Evolutionary conservation across 2,113 vertebrate species (phyloP), one percentile per base, ranked within the genome.

Genomic region (Daboia siamensis): DNA sequence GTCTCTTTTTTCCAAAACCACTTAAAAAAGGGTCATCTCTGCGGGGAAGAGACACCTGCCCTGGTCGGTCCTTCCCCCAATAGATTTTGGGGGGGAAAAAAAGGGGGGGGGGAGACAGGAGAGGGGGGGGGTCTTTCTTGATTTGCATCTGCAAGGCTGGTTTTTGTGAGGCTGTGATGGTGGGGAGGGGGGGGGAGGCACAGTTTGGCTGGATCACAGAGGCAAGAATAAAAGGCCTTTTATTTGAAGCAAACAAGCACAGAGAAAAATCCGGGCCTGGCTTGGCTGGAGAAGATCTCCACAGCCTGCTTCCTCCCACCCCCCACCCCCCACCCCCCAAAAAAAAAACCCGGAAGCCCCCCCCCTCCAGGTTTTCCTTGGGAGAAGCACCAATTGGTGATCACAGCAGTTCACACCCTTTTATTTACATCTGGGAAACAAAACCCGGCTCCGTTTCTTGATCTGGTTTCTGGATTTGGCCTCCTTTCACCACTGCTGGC

Each of bases 11-110:
- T 92, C 91, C 87, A 90, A 92, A 94, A 92, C 90, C 61, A 10
- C 61, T 93, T 91, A 88, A 52, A 94, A 51, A 93, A 93, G 26
- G 48, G 55, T 64, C 69, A n/a, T 57, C n/a, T 88, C 89, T 91
- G 39, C 8, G 10, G 48, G 89, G 48, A 51, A 51, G 48, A 51
- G 48, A 51, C 48, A n/a, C n/a, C n/a, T n/a, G n/a, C n/a, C n/a
- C n/a, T n/a, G n/a, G n/a, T n/a, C n/a, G n/a, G n/a, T n/a, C n/a
- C 56, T 57, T 8, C 17, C 54, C 54, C 4, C 17, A 5, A 5
- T 2, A 1, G 17, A 56, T 48, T 48, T 57, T 57, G 56, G 56
- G n/a, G n/a, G n/a, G n/a, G 39, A 39, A 39, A 39, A 21, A 56
- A 57, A 21, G 21, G 21, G 56, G 21, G 56, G 39, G 21, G 51